Evolutionary conservation across 1,140 invertebrate species (phyloP).

Genomic region (Acromyrmex charruanus): DNA sequence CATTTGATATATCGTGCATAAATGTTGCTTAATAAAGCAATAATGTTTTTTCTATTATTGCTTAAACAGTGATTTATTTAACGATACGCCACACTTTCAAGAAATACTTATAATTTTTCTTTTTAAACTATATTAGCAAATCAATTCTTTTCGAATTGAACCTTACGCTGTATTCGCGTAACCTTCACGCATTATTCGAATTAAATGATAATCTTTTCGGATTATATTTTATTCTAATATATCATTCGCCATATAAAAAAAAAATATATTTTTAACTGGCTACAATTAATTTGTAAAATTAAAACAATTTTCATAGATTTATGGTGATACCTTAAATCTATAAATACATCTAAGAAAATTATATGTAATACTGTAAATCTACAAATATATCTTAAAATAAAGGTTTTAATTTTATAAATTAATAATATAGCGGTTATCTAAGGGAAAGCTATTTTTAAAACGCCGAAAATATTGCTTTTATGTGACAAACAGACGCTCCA

Average conservation of each 20-base stretch:
- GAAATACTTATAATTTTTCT: background rate
- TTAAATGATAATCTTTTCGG: background rate
- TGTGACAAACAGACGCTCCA: background rate
- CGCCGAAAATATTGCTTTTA: conserved; percentile 15
- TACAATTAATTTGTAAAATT: too few relatives aligned
- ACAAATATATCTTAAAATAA: background rate
- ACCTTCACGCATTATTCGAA: background rate
- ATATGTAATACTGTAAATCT: too few relatives aligned
- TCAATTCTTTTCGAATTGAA: background rate
- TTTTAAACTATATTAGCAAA: background rate
- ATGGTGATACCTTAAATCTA: too few relatives aligned
- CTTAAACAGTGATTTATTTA: background rate
- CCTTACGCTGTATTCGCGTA: background rate
- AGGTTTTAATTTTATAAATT: background rate
- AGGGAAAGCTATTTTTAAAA: background rate
- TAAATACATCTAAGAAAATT: too few relatives aligned
- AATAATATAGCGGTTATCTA: background rate
- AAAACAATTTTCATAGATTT: too few relatives aligned
- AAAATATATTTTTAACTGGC: too few relatives aligned
- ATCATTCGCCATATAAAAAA: too few relatives aligned
- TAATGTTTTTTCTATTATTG: background rate
- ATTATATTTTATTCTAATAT: too few relatives aligned
- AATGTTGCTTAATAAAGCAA: background rate
- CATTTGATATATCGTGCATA: background rate
- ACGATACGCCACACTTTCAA: background rate